Conservation (phyloP, 2,797 vertebrate genomes). For the Serranus cabrilla region DNA sequence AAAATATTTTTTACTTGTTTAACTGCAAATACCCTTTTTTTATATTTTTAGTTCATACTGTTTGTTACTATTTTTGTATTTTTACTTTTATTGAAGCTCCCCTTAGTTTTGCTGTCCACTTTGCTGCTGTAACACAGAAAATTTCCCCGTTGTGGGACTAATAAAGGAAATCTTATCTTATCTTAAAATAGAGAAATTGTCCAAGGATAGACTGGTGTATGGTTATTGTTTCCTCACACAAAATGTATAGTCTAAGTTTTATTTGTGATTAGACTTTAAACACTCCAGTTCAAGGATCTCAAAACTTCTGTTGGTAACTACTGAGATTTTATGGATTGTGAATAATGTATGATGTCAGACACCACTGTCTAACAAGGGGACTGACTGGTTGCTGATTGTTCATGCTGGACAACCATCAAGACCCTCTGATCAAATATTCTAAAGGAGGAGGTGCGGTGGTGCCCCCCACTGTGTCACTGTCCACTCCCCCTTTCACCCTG, state of each 20-base stretch:
- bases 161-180: no score
- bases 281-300: not conserved
- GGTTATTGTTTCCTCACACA: not conserved
- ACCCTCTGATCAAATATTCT: conserved; percentile 41
- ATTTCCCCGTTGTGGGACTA: no score
- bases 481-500: no score
- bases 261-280: conserved; percentile 11
- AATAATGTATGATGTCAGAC: conserved; percentile 49
- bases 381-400: no score
- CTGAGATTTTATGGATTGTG: conserved; percentile 17
- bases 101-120: no score
- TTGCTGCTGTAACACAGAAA: no score
- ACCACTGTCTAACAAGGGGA: conserved; percentile 16
- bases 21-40: no score
- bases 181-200: not conserved
- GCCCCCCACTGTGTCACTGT: no score
- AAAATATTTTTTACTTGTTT: no score
- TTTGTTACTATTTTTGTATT: no score
- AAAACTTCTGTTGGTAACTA: not conserved
- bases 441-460: not conserved
- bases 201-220: not conserved
- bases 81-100: no score
- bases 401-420: conserved; percentile 26
- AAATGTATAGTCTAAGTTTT: not conserved
- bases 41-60: no score